These are phyloP conservation scores for Apotomis turbidana DNA, from an alignment of 2,888 invertebrate species.

Conservation along the genomic window DNA sequence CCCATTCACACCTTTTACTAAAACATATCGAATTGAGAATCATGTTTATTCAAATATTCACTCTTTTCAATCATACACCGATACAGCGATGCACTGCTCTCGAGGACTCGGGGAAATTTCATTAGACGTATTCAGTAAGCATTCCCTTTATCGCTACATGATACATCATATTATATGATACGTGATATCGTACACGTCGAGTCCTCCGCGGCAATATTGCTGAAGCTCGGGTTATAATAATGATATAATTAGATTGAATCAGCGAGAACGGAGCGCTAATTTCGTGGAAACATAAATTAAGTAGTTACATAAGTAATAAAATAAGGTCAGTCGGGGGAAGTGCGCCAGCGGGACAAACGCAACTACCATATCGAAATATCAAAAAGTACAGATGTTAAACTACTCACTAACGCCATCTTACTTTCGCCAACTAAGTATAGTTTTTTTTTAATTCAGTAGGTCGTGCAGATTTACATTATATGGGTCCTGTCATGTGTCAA, in stretches of 20 bases:
- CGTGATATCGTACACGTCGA: background rate
- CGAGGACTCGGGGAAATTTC: slow-evolving; percentile 22
- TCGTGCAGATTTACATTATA: no score
- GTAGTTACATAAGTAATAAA: no score
- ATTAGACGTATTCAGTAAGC: slow-evolving; percentile 25
- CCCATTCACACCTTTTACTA: background rate
- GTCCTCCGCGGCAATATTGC: background rate
- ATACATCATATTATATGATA: slow-evolving; percentile 5
- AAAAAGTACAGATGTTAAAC: no score
- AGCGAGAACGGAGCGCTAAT: no score
- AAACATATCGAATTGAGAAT: slow-evolving; percentile 25
- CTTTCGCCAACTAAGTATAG: no score
- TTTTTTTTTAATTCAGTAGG: no score
- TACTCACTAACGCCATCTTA: no score
- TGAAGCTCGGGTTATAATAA: background rate
- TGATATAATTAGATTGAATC: background rate
- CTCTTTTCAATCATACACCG: slow-evolving; percentile 35
- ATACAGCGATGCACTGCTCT: slow-evolving; percentile 15
- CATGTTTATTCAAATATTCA: slow-evolving; percentile 38
- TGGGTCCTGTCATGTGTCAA: no score
- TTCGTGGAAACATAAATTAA: no score
- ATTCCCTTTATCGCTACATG: slow-evolving; percentile 6
- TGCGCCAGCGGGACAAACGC: no score
- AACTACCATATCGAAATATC: no score
- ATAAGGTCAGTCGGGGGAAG: no score